phyloP scores from a whole-genome alignment of 2,797 vertebrate genomes.

The Urophycis tenuis region DNA sequence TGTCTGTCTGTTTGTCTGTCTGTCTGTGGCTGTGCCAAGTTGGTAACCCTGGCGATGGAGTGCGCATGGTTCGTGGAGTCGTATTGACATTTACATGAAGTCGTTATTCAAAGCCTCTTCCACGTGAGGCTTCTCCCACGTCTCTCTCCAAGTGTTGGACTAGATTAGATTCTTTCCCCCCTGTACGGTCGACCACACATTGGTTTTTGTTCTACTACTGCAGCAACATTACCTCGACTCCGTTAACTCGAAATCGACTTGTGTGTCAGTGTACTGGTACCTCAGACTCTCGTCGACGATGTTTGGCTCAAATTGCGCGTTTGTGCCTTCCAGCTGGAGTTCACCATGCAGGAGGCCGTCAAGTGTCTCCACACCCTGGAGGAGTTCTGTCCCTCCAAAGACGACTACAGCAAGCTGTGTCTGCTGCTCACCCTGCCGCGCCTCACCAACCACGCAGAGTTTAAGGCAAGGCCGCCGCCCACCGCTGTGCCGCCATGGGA shows the following conservation, averaged over 20 bases:
- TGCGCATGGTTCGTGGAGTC: too few relatives aligned
- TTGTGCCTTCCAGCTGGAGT: constrained; percentile 78
- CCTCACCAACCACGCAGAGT: constrained; percentile 95
- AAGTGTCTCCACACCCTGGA: constrained; percentile 93
- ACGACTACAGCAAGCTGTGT: constrained; percentile 97
- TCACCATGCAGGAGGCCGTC: constrained; percentile 97
- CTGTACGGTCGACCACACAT: too few relatives aligned
- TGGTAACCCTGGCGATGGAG: too few relatives aligned
- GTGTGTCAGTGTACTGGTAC: neutral
- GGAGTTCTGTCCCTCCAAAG: constrained; percentile 92
- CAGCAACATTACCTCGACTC: neutral
- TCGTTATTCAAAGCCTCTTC: too few relatives aligned
- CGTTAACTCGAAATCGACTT: neutral
- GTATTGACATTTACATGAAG: too few relatives aligned
- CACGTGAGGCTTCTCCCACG: too few relatives aligned
- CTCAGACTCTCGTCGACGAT: neutral
- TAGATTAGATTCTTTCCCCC: too few relatives aligned
- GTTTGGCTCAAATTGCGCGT: neutral
- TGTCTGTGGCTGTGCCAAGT: too few relatives aligned
- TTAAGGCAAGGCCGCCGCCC: constrained; percentile 78
- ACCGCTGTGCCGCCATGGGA: neutral
- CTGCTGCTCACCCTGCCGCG: constrained; percentile 93
- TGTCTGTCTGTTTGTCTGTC: too few relatives aligned
- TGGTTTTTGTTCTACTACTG: neutral
- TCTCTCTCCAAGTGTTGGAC: too few relatives aligned